Evolutionary conservation across 2,888 invertebrate genomes (phyloP).

Genomic region (Nasonovia ribisnigri): DNA sequence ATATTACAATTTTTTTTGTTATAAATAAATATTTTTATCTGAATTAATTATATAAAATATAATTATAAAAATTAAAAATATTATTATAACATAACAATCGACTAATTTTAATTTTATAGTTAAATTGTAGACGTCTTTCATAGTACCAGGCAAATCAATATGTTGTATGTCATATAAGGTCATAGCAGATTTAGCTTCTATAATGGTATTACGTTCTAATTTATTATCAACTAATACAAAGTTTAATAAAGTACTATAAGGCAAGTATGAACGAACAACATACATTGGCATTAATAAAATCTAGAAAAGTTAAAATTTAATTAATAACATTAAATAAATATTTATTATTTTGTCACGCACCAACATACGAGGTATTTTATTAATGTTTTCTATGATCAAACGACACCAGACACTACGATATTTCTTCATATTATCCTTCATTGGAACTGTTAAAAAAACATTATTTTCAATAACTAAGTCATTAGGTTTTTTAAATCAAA

Average conservation of each 20-base stretch:
- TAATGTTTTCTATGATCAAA: conserved; percentile 77
- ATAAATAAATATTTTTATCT: conserved; percentile 38
- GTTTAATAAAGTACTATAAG: conserved; percentile 69
- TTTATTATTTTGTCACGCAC: conserved; percentile 69
- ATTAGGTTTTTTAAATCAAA: conserved; percentile 54
- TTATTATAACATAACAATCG: neutral
- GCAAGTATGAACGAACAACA: conserved; percentile 84
- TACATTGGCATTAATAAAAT: conserved; percentile 88
- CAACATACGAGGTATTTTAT: conserved; percentile 74
- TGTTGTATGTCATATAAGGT: conserved; percentile 44
- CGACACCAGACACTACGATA: conserved; percentile 89
- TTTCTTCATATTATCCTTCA: conserved; percentile 75
- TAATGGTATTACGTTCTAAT: conserved; percentile 49
- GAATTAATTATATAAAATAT: neutral
- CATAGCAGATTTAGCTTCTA: conserved; percentile 49
- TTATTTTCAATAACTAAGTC: neutral
- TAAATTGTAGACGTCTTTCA: conserved; percentile 65
- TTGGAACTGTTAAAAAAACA: conserved; percentile 75
- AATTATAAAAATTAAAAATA: neutral
- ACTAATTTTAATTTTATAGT: conserved; percentile 75
- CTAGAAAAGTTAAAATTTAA: conserved; percentile 67
- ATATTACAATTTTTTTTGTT: conserved; percentile 63
- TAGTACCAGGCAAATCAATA: conserved; percentile 76
- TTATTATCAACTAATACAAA: conserved; percentile 56
- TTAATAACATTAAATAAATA: neutral